A percentile compares a stretch with the other conserved stretches of the same genome.
Evolutionary conservation across 2,888 invertebrate species (phyloP).

Genomic region (Macrostomum cliftonense): DNA sequence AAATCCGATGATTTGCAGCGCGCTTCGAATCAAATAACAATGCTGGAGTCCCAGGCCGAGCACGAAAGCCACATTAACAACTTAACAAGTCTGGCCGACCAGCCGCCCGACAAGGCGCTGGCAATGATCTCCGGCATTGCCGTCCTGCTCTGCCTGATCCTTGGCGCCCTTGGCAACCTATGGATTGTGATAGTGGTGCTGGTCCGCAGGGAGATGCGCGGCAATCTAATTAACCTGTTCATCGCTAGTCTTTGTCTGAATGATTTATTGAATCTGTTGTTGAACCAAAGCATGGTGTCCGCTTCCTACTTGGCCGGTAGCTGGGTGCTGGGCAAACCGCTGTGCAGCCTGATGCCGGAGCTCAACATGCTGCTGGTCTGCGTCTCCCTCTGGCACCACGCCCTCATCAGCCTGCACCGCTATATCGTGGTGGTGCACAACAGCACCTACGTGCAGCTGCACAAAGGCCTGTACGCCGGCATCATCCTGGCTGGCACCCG

Average conservation of each 20-base stretch:
- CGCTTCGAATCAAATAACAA: too few species aligned
- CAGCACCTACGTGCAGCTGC: conserved; percentile 27
- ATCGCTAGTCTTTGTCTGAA: conserved; percentile 32
- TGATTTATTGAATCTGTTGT: conserved; percentile 25
- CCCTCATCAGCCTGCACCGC: conserved; percentile 29
- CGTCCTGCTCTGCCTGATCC: background rate
- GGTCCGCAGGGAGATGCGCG: background rate
- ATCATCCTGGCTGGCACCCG: conserved; percentile 27
- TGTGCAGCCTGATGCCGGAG: conserved; percentile 29
- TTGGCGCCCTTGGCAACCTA: conserved; percentile 4
- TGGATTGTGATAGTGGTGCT: conserved; percentile 3
- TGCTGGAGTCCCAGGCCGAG: too few species aligned
- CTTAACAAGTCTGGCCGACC: too few species aligned
- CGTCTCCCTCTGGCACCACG: conserved; percentile 31
- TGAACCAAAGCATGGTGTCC: conserved; percentile 26
- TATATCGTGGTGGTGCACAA: conserved; percentile 31
- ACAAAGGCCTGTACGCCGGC: conserved; percentile 26
- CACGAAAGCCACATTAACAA: too few species aligned
- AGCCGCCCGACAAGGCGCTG: too few species aligned
- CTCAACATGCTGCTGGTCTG: conserved; percentile 29
- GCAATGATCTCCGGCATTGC: too few species aligned
- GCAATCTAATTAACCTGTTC: conserved; percentile 26
- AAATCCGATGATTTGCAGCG: too few species aligned
- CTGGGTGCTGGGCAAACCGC: conserved; percentile 23
- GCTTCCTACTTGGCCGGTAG: conserved; percentile 23